Evolutionary conservation across 1,140 invertebrate genomes (phyloP).

Genomic region (Orchesella cincta): DNA sequence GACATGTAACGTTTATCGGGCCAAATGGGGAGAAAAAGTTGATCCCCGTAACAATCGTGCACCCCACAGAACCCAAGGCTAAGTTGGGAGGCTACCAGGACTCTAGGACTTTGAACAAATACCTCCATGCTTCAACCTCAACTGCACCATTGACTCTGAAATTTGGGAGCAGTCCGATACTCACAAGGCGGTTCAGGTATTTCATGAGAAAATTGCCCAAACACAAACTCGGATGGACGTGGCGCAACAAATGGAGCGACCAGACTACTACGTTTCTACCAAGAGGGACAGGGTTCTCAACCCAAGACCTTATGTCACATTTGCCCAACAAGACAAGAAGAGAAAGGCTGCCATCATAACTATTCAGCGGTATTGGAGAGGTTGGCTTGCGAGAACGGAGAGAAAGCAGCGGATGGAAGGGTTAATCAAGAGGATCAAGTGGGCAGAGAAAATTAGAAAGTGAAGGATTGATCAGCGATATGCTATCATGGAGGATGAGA

Average conservation of each 20-base stretch:
- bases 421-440: constrained; percentile 39
- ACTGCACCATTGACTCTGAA: constrained; percentile 11
- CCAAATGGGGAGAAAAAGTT: background rate
- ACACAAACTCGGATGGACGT: constrained; percentile 39
- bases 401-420: constrained; percentile 35
- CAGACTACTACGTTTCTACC: constrained; percentile 37
- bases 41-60: constrained; percentile 13
- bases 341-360: background rate
- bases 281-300: constrained; percentile 27
- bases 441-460: constrained; percentile 47
- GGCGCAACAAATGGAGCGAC: constrained; percentile 41
- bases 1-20: constrained; percentile 8
- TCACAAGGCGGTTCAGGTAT: background rate
- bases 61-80: constrained; percentile 22
- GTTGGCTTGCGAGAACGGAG: constrained; percentile 45
- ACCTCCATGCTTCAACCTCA: constrained; percentile 27
- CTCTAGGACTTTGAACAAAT: background rate
- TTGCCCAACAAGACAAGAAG: background rate
- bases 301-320: constrained; percentile 22
- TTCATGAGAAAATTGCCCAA: background rate
- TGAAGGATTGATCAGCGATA: constrained; percentile 41
- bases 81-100: constrained; percentile 37
- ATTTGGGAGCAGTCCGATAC: background rate
- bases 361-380: constrained; percentile 46
- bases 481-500: constrained; percentile 46